phyloP scores from a whole-genome alignment of 2,888 invertebrate species.

The Sinelater perroti region DNA sequence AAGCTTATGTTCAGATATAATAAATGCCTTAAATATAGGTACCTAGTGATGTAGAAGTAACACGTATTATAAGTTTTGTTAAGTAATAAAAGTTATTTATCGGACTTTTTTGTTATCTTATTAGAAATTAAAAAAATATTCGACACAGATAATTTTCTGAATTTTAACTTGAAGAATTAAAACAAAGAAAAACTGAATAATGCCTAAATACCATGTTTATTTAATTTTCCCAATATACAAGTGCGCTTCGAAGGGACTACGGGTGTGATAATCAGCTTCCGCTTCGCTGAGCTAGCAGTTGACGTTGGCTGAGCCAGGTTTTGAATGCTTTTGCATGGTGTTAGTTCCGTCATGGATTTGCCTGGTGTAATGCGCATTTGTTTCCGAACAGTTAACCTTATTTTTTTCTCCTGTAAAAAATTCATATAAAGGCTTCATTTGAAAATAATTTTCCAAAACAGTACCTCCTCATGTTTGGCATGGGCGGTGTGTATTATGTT shows the following conservation, averaged over 20 bases:
- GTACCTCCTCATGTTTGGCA: slow-evolving; percentile 66
- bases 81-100: no score
- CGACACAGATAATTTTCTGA: no score
- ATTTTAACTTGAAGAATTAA: no score
- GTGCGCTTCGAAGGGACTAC: slow-evolving; percentile 12
- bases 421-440: no score
- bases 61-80: no score
- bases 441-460: no score
- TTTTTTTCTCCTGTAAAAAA: slow-evolving; percentile 62
- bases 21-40: no score
- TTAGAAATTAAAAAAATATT: no score
- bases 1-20: no score
- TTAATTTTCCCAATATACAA: neutral
- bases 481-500: slow-evolving; percentile 68
- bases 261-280: slow-evolving; percentile 21
- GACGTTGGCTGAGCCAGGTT: slow-evolving; percentile 5
- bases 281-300: neutral
- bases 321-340: slow-evolving; percentile 5
- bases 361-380: slow-evolving; percentile 49
- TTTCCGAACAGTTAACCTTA: slow-evolving; percentile 65
- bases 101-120: no score
- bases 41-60: no score
- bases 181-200: no score
- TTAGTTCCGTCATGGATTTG: slow-evolving; percentile 5
- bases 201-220: slow-evolving; percentile 9